phyloP scores from a whole-genome alignment of 2,888 invertebrate genomes.

The Eilema caniola region DNA sequence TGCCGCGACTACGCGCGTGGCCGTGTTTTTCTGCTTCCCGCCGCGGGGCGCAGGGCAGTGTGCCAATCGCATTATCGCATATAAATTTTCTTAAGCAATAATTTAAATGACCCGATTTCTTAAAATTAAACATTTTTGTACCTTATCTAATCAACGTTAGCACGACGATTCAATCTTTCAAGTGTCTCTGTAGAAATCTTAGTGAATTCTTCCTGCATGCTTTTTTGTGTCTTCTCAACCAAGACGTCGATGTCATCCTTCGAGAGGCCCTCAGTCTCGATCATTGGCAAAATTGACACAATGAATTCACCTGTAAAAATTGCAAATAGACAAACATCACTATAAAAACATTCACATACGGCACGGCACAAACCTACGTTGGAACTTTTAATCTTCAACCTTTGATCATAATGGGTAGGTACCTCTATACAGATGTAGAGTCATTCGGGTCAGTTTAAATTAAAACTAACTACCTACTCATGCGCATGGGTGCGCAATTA shows the following conservation, averaged over 20 bases:
- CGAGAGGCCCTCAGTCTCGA: slow-evolving; percentile 88
- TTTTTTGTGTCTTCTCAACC: slow-evolving; percentile 88
- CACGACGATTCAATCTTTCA: slow-evolving; percentile 48
- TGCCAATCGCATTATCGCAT: no score
- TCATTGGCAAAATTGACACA: slow-evolving; percentile 91
- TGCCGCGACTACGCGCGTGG: no score
- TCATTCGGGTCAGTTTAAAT: no score
- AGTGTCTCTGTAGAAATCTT: slow-evolving; percentile 74
- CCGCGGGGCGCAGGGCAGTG: no score
- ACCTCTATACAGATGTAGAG: neutral
- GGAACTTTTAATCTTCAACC: neutral
- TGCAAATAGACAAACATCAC: neutral
- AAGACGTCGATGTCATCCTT: slow-evolving; percentile 89
- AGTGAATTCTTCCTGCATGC: slow-evolving; percentile 89
- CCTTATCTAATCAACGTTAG: slow-evolving; percentile 57
- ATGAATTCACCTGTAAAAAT: slow-evolving; percentile 87
- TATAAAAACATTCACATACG: no score
- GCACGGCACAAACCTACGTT: no score
- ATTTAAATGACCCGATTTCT: slow-evolving; percentile 18
- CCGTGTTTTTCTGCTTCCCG: no score
- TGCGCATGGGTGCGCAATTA: no score
- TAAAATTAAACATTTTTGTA: slow-evolving; percentile 24
- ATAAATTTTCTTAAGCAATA: slow-evolving; percentile 10
- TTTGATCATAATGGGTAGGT: neutral
- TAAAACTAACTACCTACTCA: no score